Evolutionary conservation across 2,113 vertebrate genomes (phyloP).

Genomic region (Notiomystis cincta): DNA sequence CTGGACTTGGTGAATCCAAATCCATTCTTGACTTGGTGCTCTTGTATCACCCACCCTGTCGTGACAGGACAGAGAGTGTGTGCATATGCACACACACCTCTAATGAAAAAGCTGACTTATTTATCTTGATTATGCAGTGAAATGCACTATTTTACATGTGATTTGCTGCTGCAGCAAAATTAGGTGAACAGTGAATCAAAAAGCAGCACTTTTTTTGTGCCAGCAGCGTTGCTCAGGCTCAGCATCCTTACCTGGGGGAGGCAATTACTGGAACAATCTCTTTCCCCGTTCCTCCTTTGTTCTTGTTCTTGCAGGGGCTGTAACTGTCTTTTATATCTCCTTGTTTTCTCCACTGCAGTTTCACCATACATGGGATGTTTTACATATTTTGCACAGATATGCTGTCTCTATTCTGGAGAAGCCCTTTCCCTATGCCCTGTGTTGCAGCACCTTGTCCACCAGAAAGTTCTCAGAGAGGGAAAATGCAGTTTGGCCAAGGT

Average conservation of each 20-base stretch:
- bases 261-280: slow-evolving; percentile 64
- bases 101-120: not conserved
- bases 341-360: not conserved
- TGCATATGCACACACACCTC: no score
- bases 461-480: not conserved
- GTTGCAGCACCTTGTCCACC: not conserved
- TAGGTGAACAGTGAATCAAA: not conserved
- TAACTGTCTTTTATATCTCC: slow-evolving; percentile 1
- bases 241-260: slow-evolving; percentile 55
- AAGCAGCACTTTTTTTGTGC: not conserved
- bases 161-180: slow-evolving; percentile 23
- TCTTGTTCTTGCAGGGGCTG: slow-evolving; percentile 55
- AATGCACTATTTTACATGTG: not conserved
- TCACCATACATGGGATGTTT: not conserved
- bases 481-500: not conserved
- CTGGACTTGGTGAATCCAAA: not conserved
- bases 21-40: not conserved
- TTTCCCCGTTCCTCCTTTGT: slow-evolving; percentile 21
- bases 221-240: not conserved
- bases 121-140: not conserved
- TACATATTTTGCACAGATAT: not conserved
- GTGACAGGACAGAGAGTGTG: not conserved
- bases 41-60: not conserved
- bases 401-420: not conserved
- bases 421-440: fast-evolving